Percentiles rank a stretch among this genome's conserved stretches.
phyloP scores from a whole-genome alignment of 2,888 invertebrate species.

The Platynereis dumerilii region DNA sequence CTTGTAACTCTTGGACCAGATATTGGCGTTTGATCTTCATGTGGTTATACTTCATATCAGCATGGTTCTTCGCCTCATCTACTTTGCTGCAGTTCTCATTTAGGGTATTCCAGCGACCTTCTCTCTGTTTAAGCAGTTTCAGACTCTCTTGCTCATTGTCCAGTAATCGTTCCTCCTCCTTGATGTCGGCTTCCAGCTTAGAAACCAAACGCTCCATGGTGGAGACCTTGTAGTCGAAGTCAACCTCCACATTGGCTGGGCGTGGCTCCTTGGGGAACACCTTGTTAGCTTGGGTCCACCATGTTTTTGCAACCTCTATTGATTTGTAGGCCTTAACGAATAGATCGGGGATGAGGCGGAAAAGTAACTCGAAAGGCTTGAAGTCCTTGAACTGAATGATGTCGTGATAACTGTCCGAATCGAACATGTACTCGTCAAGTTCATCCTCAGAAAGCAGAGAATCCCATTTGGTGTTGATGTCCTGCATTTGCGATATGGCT shows the following conservation, averaged over 20 bases:
- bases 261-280: neutral
- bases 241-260: no score
- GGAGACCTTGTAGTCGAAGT: no score
- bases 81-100: neutral
- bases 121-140: no score
- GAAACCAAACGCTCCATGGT: no score
- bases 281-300: constrained; percentile 8
- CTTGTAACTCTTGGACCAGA: neutral
- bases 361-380: neutral
- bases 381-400: neutral
- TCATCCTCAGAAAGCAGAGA: neutral
- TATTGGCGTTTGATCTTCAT: neutral
- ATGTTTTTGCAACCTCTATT: neutral
- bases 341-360: neutral
- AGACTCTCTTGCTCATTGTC: no score
- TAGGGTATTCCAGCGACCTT: neutral
- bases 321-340: constrained; percentile 1
- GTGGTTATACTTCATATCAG: neutral
- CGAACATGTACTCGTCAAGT: neutral
- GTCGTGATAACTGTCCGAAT: constrained; percentile 1
- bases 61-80: neutral
- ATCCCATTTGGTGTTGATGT: constrained; percentile 4
- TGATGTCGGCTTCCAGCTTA: no score
- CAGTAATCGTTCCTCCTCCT: no score
- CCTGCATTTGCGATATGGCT: neutral